Evolutionary conservation across 1,140 invertebrate genomes (phyloP).

Genomic region (Pachypeltis micranthus): DNA sequence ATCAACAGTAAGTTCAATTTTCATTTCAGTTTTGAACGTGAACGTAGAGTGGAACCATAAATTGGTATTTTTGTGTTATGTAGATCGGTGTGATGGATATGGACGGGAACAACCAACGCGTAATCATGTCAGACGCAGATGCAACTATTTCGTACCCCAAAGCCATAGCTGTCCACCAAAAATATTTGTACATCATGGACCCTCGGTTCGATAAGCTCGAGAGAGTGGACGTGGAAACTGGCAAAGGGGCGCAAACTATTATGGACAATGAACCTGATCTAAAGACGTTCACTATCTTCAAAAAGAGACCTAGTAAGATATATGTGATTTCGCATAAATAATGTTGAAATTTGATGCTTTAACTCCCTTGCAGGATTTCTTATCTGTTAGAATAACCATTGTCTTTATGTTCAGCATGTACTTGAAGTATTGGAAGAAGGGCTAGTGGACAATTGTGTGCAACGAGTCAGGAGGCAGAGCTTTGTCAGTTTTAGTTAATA

Average conservation of each 20-base stretch:
- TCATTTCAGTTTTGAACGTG: background rate
- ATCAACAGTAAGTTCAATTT: slow-evolving; percentile 41
- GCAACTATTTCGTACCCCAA: slow-evolving; percentile 65
- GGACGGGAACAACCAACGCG: slow-evolving; percentile 54
- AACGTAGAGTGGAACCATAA: background rate
- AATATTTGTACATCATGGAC: slow-evolving; percentile 78
- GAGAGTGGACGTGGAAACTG: slow-evolving; percentile 71
- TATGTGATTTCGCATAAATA: background rate
- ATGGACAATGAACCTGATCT: slow-evolving; percentile 76
- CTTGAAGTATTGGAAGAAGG: no score
- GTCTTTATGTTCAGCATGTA: no score
- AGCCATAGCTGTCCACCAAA: slow-evolving; percentile 72
- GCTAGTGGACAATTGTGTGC: no score
- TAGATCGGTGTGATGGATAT: slow-evolving; percentile 58
- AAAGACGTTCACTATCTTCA: slow-evolving; percentile 79
- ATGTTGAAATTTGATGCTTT: background rate
- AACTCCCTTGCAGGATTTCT: no score
- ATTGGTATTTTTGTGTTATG: slow-evolving; percentile 18
- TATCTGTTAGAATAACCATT: no score
- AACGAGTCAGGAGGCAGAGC: no score
- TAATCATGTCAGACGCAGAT: slow-evolving; percentile 48
- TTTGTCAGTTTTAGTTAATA: no score
- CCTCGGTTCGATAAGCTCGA: slow-evolving; percentile 80
- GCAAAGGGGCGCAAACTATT: slow-evolving; percentile 61
- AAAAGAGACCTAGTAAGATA: slow-evolving; percentile 55